Evolutionary conservation across 2,888 invertebrate genomes (phyloP).

Genomic region (Aphrophora alni): DNA sequence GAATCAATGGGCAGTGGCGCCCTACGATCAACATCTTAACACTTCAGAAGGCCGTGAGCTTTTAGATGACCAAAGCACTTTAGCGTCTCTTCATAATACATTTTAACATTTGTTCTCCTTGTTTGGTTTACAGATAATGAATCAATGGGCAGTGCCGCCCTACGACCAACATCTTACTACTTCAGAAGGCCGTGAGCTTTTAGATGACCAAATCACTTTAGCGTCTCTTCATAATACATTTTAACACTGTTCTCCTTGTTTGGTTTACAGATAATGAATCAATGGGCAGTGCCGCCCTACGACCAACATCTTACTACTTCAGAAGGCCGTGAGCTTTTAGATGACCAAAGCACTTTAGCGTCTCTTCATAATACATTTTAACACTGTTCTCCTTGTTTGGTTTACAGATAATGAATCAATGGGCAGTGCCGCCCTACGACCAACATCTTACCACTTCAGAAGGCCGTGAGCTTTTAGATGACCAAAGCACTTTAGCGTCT

Average conservation of each 20-base stretch:
- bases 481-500: conserved; percentile 46
- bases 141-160: conserved; percentile 49
- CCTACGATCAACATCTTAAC: conserved; percentile 52
- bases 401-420: conserved; percentile 49
- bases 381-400: conserved; percentile 44
- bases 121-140: conserved; percentile 49
- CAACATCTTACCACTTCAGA: conserved; percentile 51
- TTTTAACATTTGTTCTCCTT: conserved; percentile 47
- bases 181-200: conserved; percentile 47
- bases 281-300: conserved; percentile 50
- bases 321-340: conserved; percentile 48
- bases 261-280: conserved; percentile 49
- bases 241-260: conserved; percentile 45
- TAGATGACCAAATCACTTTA: conserved; percentile 47
- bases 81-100: conserved; percentile 48
- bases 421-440: conserved; percentile 51
- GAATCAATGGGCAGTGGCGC: conserved; percentile 48
- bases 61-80: conserved; percentile 46
- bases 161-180: conserved; percentile 52
- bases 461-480: conserved; percentile 47
- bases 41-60: conserved; percentile 48
- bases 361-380: conserved; percentile 49
- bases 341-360: conserved; percentile 47
- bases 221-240: conserved; percentile 48
- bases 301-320: conserved; percentile 52